Conservation (phyloP, 2,113 vertebrate species). For the Notothenia coriiceps region DNA sequence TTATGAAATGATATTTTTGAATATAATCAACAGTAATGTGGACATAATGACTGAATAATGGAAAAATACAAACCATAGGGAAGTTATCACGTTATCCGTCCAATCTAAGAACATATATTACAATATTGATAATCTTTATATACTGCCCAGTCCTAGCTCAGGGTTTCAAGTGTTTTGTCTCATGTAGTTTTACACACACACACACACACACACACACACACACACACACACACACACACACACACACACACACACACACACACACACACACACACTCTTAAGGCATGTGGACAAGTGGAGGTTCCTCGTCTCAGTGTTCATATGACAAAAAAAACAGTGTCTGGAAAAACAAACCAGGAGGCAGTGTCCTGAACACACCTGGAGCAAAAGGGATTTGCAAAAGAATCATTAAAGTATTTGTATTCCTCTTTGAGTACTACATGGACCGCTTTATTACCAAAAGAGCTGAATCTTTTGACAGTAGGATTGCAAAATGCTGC, state of each 20-base stretch:
- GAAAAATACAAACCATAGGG: too few relatives aligned
- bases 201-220: background rate
- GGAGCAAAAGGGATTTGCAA: conserved; percentile 32
- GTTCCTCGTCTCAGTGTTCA: conserved; percentile 49
- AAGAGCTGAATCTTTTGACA: too few relatives aligned
- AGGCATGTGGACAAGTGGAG: conserved; percentile 62
- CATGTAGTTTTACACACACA: too few relatives aligned
- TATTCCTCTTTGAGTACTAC: conserved; percentile 37
- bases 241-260: background rate
- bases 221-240: conserved; percentile 1
- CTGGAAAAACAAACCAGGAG: conserved; percentile 44
- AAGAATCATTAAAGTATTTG: conserved; percentile 11
- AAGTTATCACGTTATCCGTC: too few relatives aligned
- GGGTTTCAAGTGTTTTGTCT: background rate
- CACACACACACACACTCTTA: conserved; percentile 42
- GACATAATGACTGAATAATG: too few relatives aligned
- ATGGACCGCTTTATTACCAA: background rate
- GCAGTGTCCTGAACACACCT: conserved; percentile 34
- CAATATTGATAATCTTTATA: too few relatives aligned
- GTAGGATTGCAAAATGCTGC: too few relatives aligned
- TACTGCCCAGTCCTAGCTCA: background rate
- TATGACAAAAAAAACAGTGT: conserved; percentile 57
- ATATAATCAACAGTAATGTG: too few relatives aligned
- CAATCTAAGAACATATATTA: too few relatives aligned
- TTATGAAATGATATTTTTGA: too few relatives aligned